Evolutionary conservation across 2,797 vertebrate genomes (phyloP).

Genomic region (Natrix natrix): DNA sequence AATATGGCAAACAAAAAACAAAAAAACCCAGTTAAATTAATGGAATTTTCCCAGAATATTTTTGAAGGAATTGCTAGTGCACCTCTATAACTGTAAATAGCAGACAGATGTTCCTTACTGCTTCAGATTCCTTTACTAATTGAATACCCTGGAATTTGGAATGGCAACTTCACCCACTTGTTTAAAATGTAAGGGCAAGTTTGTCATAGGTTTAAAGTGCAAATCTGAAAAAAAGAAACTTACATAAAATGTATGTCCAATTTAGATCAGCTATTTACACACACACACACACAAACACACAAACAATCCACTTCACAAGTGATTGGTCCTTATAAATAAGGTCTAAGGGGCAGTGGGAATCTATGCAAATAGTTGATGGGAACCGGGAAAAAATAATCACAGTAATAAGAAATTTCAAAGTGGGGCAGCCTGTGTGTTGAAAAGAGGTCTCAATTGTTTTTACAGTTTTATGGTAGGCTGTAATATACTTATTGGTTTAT

Average conservation of each 20-base stretch:
- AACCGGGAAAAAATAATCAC: accelerated
- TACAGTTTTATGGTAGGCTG: not conserved
- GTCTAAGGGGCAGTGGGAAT: not conserved
- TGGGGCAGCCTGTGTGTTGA: not conserved
- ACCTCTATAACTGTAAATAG: not conserved
- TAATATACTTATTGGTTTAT: not conserved
- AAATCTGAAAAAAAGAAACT: not conserved
- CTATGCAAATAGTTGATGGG: not conserved
- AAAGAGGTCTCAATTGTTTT: slow-evolving; percentile 7
- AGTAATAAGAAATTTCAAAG: not conserved
- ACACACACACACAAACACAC: no score
- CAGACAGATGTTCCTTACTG: not conserved
- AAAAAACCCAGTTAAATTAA: not conserved
- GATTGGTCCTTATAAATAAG: not conserved
- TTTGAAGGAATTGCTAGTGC: not conserved
- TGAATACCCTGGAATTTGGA: not conserved
- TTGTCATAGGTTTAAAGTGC: not conserved
- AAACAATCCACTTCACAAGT: not conserved
- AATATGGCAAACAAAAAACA: not conserved
- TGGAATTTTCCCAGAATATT: not conserved
- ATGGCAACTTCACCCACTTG: not conserved
- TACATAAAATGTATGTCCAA: not conserved
- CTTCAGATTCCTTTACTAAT: not conserved
- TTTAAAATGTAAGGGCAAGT: not conserved
- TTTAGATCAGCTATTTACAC: not conserved